Base-by-base conservation (phyloP, 2,888 invertebrate genomes). In the Agrochola circellaris region DNA sequence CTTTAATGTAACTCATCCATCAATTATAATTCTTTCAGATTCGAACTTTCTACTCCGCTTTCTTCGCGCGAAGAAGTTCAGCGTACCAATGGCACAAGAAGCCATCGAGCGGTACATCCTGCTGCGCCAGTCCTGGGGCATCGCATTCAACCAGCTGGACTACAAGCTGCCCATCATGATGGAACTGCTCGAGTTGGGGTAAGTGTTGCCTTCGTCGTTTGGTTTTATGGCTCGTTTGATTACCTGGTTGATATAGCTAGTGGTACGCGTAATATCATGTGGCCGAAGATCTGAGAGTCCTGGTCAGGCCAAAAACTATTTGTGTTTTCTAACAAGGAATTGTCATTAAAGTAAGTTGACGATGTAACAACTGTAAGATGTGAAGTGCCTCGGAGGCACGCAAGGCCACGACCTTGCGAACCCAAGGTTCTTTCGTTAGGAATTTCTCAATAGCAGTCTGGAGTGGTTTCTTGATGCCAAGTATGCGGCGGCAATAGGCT, bases 1-100 rank as follows among this genome's bases (percentile, higher is more conserved):
- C 38, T 23, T 30, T 5, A 30, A 30, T 23, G 30, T 38, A 17
- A 48, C 54, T 9, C 17, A 68, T 62, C 20, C 8, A 15, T 23
- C 6, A 26, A 45, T 64, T 80, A 60, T 23, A 34, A 38, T 51
- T 42, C 88, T 93, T 94, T 54, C 93, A 98, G 98, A 98, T 94
- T 94, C 97, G 0, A 97, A 94, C 89, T 98, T 98, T 93, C 94
- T 98, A 65, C 96, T 98, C 72, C 97, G 98, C 80, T 98, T 98
- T 92, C 96, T 98, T 71, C 97, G 98, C n/a, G 97, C 97, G 80
- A 98, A 98, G 94, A 98, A 98, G 92, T 98, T 98, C 95, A 98
- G 98, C 91, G 97, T 98, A 0, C 98, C 98, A 3, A 98, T 98
- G 97, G 98, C 98, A 0, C 98, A 98, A 91, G 98, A 98, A 89